Evolutionary conservation across 2,113 vertebrate genomes (phyloP).

Genomic region (Manacus vitellinus): DNA sequence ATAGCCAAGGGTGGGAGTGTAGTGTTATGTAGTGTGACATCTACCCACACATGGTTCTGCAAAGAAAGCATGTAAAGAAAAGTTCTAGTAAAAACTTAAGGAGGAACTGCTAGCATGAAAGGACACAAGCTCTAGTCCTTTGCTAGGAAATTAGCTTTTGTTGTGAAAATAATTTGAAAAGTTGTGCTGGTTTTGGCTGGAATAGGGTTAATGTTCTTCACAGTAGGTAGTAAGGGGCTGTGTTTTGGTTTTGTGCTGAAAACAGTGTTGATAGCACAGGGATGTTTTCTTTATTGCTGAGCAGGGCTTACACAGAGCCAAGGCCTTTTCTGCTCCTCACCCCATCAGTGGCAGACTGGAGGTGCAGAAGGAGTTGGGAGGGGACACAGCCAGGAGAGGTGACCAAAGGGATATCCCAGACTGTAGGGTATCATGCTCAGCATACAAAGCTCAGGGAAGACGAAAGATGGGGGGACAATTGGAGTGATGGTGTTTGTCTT

Average conservation of each 20-base stretch:
- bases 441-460: background rate
- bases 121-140: background rate
- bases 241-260: background rate
- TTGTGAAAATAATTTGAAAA: background rate
- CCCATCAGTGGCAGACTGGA: background rate
- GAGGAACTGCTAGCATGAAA: background rate
- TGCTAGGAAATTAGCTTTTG: background rate
- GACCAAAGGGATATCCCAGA: background rate
- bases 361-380: background rate
- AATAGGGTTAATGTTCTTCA: background rate
- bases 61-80: background rate
- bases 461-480: background rate
- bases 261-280: background rate
- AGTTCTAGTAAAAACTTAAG: background rate
- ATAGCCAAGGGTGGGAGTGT: constrained; percentile 88
- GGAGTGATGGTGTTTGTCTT: background rate
- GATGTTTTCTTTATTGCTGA: background rate
- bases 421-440: background rate
- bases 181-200: background rate
- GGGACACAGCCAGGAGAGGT: too few species aligned
- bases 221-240: too few species aligned
- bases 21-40: constrained; percentile 88
- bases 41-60: constrained; percentile 91
- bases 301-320: background rate
- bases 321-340: background rate